Evolutionary conservation across 2,797 vertebrate genomes (phyloP).

Genomic region (Zalophus californianus): DNA sequence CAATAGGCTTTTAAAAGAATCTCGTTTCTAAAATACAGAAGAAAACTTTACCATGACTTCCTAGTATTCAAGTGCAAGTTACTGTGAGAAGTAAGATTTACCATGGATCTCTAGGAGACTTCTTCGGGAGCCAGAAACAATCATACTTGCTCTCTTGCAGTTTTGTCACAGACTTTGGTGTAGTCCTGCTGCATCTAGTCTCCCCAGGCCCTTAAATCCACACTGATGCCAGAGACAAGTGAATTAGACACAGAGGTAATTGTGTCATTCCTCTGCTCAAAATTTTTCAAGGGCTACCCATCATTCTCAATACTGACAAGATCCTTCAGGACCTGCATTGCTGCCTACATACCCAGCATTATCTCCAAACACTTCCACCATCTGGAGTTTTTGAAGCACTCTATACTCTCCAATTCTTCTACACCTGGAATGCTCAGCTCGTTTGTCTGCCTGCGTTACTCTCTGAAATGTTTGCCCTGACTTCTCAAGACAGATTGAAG

Average conservation of each 20-base stretch:
- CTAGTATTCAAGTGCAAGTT: constrained; percentile 29
- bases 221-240: not conserved
- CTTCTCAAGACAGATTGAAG: not conserved
- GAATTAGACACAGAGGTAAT: constrained; percentile 20
- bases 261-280: not conserved
- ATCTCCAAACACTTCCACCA: not conserved
- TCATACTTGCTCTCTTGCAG: not conserved
- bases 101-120: not conserved
- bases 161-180: constrained; percentile 24
- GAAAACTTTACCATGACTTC: not conserved
- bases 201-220: not conserved
- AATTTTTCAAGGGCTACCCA: not conserved
- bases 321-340: not conserved
- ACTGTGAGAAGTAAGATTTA: not conserved
- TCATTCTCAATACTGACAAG: not conserved
- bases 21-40: constrained; percentile 28
- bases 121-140: not conserved
- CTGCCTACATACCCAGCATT: not conserved
- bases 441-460: not conserved
- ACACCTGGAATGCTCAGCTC: not conserved
- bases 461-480: not conserved
- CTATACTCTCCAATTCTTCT: not conserved
- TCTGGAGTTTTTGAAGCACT: not conserved
- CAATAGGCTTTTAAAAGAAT: not conserved
- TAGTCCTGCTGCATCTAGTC: not conserved